Base-by-base conservation (phyloP, 1,140 invertebrate genomes). In the Liolophura sinensis region DNA sequence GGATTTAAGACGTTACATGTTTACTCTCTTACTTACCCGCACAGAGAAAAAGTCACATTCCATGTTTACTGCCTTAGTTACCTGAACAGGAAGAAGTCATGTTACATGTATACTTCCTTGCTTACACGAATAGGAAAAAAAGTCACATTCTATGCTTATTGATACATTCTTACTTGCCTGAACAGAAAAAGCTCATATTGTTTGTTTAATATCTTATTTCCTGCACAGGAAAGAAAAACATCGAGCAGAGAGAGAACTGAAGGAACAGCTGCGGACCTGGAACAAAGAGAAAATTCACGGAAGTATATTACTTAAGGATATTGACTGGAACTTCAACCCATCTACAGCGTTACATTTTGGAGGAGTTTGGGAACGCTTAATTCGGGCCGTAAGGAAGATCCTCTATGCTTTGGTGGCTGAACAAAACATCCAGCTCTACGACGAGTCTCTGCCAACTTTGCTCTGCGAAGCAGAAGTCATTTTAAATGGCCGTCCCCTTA, bases 321-420 rank as follows among this genome's bases (percentile, higher is more conserved):
- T 84, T 0, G 61, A 72, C 27, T 87, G 84, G 81, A 62, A 79
- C 40, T 84, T 86, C 63, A 84, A 79, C 58, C 83, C 84, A 0
- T 76, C 84, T 25, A n/a, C 58, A 12, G 72, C 77, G 12, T 73
- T 80, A 11, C 78, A 85, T 74, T 81, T 86, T 62, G 84, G 84
- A 11, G 85, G 83, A 20, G 27, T 84, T 27, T 85, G 82, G 76
- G 85, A 87, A 69, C 0, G 78, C 84, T 0, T 73, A 81, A 72
- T 75, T 64, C 15, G 72, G 6, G 20, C 65, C 14, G 56, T 67
- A 22, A 27, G 65, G 7, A 58, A 49, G 16, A 47, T 67, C 16
- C 27, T 67, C 27, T 6, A n/a, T 20, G 3, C 9, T 47, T 18
- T 67, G 9, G n/a, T 62, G 15, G 49, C 31, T 4, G 9, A 58